Evolutionary conservation across 2,797 vertebrate species (phyloP).

Genomic region (Microctenopoma lineatum): DNA sequence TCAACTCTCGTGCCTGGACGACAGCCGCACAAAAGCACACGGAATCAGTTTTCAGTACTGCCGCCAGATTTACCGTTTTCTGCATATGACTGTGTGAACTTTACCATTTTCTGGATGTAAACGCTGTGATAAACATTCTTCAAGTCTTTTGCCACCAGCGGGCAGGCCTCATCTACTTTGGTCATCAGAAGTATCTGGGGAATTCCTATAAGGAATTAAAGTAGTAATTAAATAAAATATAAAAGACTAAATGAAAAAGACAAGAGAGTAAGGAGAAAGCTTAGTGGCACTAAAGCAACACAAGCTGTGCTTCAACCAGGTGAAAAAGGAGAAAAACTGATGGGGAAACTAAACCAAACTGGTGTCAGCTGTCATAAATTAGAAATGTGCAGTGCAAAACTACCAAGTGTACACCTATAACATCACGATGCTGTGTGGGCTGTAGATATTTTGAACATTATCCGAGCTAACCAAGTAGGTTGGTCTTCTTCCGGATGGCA

Average conservation of each 20-base stretch:
- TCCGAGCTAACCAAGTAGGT: constrained; percentile 65
- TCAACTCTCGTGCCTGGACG: constrained; percentile 78
- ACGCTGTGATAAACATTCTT: constrained; percentile 69
- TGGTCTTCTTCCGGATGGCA: constrained; percentile 69
- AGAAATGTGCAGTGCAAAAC: not conserved
- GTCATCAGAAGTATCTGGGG: constrained; percentile 77
- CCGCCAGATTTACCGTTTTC: not conserved
- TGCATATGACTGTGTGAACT: not conserved
- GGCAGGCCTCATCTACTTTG: constrained; percentile 79
- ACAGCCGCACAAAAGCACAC: constrained; percentile 1
- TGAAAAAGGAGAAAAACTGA: too few relatives aligned
- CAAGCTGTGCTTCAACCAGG: not conserved
- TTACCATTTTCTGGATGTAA: constrained; percentile 74
- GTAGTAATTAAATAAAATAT: not conserved
- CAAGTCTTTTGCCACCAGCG: constrained; percentile 65
- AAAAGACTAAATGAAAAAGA: not conserved
- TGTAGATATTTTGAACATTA: not conserved
- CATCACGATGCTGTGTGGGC: not conserved
- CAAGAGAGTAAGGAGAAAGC: not conserved
- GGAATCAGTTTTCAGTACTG: not conserved
- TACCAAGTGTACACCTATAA: not conserved
- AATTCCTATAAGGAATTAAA: constrained; percentile 52
- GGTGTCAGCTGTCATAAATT: not conserved
- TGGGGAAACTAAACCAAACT: too few relatives aligned
- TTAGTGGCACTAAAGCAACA: not conserved